Evolutionary conservation across 2,888 invertebrate species (phyloP), one percentile per base, ranked within the genome.

Genomic region (Ephialtes manifestator): DNA sequence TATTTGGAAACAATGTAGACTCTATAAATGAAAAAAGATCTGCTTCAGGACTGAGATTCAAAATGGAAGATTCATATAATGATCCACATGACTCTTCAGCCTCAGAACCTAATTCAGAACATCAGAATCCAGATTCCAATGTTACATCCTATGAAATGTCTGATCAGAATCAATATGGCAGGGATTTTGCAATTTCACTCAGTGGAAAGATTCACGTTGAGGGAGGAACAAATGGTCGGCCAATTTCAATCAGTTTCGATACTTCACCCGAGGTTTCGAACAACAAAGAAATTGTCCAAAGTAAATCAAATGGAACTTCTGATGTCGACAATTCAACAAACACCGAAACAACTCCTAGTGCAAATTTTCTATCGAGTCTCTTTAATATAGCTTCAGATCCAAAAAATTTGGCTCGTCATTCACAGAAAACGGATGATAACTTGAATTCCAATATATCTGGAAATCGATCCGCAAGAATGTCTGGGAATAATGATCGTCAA

Each of bases 131-230:
- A 46, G 48, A 55, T 24, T 2, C 43, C 35, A 63, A 51, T 28
- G 48, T 39, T 35, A n/a, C 63, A 48, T 39, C 65, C 15, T 43
- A 13, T 20, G 75, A 84, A 35, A 39, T 35, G 55, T 60, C 77
- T 15, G 51, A 39, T 15, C 24, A 67, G 10, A 24, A 24, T 43
- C 78, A 81, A 48, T 48, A 43, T 8, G 79, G 81, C 13, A 76
- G 53, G 1, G 87, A 74, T 60, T 89, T 89, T 53, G 87, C 88
- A 13, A 91, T 91, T 60, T 91, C 91, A 2, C 68, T 91, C 39
- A 90, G 81, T 1, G 91, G 91, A 8, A 90, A 88, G 39, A 88
- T 91, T 76, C 90, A 90, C 79, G 78, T 91, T 63, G 85, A 88
- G n/a, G 89, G 86, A 65, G 89, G 84, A 39, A 76, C 68, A 15